phyloP scores from a whole-genome alignment of 2,113 vertebrate genomes.

The Galbula dea region DNA sequence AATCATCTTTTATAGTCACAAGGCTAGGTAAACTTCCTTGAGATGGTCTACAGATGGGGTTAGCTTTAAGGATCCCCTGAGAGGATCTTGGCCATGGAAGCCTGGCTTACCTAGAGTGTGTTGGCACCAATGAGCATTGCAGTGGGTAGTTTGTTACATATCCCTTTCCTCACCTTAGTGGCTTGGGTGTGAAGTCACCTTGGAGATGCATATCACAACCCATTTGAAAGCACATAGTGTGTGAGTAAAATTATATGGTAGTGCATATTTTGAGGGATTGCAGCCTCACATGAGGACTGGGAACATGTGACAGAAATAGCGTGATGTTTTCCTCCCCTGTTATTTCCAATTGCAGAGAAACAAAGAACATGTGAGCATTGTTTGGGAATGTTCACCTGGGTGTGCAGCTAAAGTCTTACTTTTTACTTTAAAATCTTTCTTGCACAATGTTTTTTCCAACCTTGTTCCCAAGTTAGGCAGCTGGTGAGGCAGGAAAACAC shows the following conservation, averaged over 20 bases:
- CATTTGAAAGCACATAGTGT: neutral
- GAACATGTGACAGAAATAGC: neutral
- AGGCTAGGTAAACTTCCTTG: neutral
- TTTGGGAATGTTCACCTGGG: neutral
- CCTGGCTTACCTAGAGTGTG: accelerated
- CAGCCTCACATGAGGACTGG: neutral
- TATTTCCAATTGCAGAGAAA: neutral
- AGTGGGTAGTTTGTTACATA: neutral
- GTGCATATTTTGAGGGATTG: neutral
- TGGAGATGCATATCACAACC: neutral
- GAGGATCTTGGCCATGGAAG: neutral
- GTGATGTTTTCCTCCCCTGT: neutral
- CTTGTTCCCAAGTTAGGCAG: neutral
- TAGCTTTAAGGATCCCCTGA: neutral
- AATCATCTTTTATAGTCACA: neutral
- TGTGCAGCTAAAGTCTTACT: neutral
- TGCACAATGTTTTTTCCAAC: neutral
- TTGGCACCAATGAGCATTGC: neutral
- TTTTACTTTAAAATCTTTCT: neutral
- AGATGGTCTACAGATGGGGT: neutral
- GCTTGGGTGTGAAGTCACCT: neutral
- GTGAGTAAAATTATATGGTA: neutral
- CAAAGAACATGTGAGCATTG: neutral
- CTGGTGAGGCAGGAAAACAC: neutral
- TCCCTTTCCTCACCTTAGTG: neutral